Evolutionary conservation across 2,888 invertebrate genomes (phyloP), one percentile per base, ranked within the genome.

Genomic region (Heliconius hortense): DNA sequence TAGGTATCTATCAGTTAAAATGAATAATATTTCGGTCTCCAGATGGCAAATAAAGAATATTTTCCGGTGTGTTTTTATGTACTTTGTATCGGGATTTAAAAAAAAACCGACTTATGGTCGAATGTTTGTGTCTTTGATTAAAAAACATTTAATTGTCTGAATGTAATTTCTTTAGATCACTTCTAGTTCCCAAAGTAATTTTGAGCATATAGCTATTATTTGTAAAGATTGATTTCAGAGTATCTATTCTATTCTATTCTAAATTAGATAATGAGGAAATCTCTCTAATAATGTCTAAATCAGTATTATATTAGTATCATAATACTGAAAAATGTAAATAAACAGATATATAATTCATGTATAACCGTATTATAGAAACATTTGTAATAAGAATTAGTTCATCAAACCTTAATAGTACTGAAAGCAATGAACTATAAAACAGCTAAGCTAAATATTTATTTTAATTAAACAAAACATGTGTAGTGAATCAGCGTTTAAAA

Each of bases 371-470:
- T 13, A n/a, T 15, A 53, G 11, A 18, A 53, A 56, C n/a, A 31
- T 69, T 56, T 69, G n/a, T 15, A 31, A n/a, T 10, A 31, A 35
- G 15, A 56, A 69, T n/a, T 53, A 56, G 31, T 69, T 56, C 69
- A 56, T 69, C 18, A 69, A 69, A 69, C 31, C 0, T 3, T 15
- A 69, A 31, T 24, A 28, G 31, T 69, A 53, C 8, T 13, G n/a
- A 56, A 69, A 56, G 56, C 53, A 69, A 24, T 69, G 56, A 69
- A 69, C 69, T 68, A 31, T 28, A 68, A 68, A 68, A 53, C 31
- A 68, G 53, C 28, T 53, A 53, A 53, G 28, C 53, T 68, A 53
- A 68, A 68, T 68, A n/a, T 68, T 68, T 31, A 53, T 53, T 53
- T 56, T 69, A 21, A n/a, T 31, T 56, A 69, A 69, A 35, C 56